Evolutionary conservation across 1,140 invertebrate species (phyloP).

Genomic region (Drosophila orena): DNA sequence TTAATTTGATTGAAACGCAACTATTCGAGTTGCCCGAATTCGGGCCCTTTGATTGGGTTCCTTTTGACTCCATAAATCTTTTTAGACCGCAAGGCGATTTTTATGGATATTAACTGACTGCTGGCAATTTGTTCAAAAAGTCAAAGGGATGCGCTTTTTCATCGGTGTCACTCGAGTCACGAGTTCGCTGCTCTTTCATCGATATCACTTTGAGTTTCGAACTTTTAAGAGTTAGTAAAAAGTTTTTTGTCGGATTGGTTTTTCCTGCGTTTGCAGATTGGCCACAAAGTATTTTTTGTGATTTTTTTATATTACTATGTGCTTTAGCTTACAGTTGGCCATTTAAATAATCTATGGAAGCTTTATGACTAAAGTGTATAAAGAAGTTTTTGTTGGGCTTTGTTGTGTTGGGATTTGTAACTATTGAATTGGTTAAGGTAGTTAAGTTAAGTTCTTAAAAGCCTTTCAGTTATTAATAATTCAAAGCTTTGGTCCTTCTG

Average conservation of each 20-base stretch:
- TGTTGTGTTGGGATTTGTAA: too few relatives aligned
- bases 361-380: too few relatives aligned
- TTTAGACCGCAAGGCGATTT: slow-evolving; percentile 23
- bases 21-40: slow-evolving; percentile 50
- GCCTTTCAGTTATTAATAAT: background rate
- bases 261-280: slow-evolving; percentile 4
- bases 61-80: slow-evolving; percentile 32
- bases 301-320: background rate
- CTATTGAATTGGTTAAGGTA: too few relatives aligned
- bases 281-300: slow-evolving; percentile 6
- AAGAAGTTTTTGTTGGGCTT: too few relatives aligned
- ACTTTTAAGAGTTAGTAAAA: slow-evolving; percentile 22
- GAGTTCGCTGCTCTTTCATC: slow-evolving; percentile 36
- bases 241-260: background rate
- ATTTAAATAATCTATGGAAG: too few relatives aligned
- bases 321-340: too few relatives aligned
- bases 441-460: background rate
- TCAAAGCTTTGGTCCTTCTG: background rate
- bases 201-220: slow-evolving; percentile 39
- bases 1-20: slow-evolving; percentile 77
- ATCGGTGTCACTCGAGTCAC: slow-evolving; percentile 25
- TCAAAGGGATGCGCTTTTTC: slow-evolving; percentile 32
- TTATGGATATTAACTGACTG: slow-evolving; percentile 38
- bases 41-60: slow-evolving; percentile 43
- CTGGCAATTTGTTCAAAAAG: slow-evolving; percentile 24